Base-by-base conservation (phyloP, 1,140 invertebrate species). In the Drosophila ficusphila region DNA sequence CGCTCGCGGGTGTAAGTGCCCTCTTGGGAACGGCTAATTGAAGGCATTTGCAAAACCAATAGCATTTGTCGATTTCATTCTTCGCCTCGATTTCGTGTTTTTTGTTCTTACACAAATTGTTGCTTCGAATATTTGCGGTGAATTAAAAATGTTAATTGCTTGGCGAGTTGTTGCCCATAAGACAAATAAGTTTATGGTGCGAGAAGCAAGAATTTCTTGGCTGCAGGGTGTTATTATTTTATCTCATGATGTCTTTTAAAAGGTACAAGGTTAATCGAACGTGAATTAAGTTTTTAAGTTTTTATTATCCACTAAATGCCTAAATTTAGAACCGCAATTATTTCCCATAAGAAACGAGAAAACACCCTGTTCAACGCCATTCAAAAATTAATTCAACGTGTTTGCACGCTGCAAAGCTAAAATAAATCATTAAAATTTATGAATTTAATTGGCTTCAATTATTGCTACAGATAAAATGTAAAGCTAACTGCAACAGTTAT, bases 361-460 rank as follows among this genome's bases (percentile, higher is more conserved):
- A 53, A 9, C 82, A 88, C 81, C 81, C 81, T 86, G 60, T 81
- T 27, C 16, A 2, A 2, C 29, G n/a, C 14, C 12, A 71, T 41
- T 33, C 16, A 57, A 62, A 60, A 86, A 85, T 76, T 76, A 73
- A 85, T 76, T 52, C 65, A 72, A 57, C 73, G 44, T 62, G 41
- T 62, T 73, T n/a, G n/a, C n/a, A 62, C 76, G 82, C 62, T 70
- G 79, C 79, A 70, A 39, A 53, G 64, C 52, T 65, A 56, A 86
- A 86, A 88, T 86, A 86, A 86, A 86, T 88, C 81, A 86, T 86
- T 88, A 86, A 81, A 86, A 88, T 82, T 88, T 86, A 86, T 86
- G 81, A 82, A 82, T 82, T 86, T 86, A 88, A 86, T 86, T 88
- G 82, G 42, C 78, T 77, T 74, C 77, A 82, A 88, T 86, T 88